A percentile compares a stretch with the other conserved stretches of the same genome.
phyloP scores from a whole-genome alignment of 2,888 invertebrate genomes.

The Anagyrus pseudococci region DNA sequence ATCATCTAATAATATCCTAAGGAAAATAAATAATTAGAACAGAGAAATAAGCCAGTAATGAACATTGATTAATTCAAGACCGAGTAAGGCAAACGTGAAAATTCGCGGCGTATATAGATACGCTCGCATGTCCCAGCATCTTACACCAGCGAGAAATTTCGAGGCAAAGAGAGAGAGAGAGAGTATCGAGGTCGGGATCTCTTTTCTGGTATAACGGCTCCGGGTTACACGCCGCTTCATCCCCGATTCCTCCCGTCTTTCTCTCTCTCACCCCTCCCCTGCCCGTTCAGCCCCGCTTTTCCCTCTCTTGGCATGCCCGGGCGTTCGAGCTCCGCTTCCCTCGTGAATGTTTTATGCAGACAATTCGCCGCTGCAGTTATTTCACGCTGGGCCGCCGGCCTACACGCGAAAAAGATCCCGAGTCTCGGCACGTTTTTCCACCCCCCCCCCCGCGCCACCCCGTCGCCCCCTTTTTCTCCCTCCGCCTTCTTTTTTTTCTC shows the following conservation, averaged over 20 bases:
- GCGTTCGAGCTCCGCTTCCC: conserved; percentile 42
- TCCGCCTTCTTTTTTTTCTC: no score
- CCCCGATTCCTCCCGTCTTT: conserved; percentile 31
- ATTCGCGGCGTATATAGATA: no score
- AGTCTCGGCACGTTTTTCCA: conserved; percentile 53
- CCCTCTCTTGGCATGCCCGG: no score
- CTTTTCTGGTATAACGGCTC: conserved; percentile 50
- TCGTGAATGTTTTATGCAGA: conserved; percentile 59
- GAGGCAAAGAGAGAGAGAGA: no score
- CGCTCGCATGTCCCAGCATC: no score
- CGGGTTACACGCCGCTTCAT: conserved; percentile 43
- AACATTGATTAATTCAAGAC: no score
- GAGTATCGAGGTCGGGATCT: conserved; percentile 43
- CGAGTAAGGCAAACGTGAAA: no score
- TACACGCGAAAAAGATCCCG: conserved; percentile 49
- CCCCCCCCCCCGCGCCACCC: not conserved
- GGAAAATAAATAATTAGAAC: no score
- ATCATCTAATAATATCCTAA: no score
- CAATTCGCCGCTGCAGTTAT: conserved; percentile 59
- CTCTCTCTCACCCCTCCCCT: conserved; percentile 38
- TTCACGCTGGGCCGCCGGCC: conserved; percentile 45
- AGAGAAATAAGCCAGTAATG: no score
- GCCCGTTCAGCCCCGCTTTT: conserved; percentile 26
- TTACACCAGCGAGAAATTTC: no score
- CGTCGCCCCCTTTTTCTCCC: not conserved